Base-by-base conservation (phyloP, 2,797 vertebrate species). In the Tolypeutes matacus region DNA sequence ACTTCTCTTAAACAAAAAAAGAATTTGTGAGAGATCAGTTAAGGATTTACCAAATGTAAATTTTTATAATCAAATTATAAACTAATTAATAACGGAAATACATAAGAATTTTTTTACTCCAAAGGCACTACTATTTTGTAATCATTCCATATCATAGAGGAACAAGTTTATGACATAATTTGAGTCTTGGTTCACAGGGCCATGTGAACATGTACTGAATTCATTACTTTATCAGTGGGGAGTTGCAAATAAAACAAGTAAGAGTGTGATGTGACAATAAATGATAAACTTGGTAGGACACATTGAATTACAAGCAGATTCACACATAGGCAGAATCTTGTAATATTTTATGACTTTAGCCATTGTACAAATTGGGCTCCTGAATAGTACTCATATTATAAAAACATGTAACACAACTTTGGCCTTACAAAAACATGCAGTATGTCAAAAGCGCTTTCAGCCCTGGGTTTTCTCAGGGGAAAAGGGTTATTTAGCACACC, bases 341-440 rank as follows among this genome's bases (percentile, higher is more conserved):
- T 7, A 49, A 15, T 94, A 62, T 46, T 49, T 82, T 91, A 83
- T 73, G 36, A 60, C 31, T 62, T 89, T 51, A 76, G 65, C 53
- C 56, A 58, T 27, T 49, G 31, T 78, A n/a, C 29, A 39, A 60
- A 78, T 86, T 36, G 15, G 73, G 67, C 83, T 82, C 73, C 84
- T 1, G 9, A 90, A 88, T 10, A 91, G 51, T 21, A 60, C 27
- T 91, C 25, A 17, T 56, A 23, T 62, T 85, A 39, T 87, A 87
- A 89, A 95, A 91, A 76, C 46, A 42, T 56, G 23, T 76, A 92
- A 34, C n/a, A 89, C 20, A 65, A 25, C 49, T 93, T 85, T 49
- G 49, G 69, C 65, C 60, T 94, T 89, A 67, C 80, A 53, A 94
- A 96, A 94, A 91, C 69, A 94, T 36, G 80, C 18, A 49, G 1